Evolutionary conservation across 1,140 invertebrate genomes (phyloP).

Genomic region (Steinernema feltiae): DNA sequence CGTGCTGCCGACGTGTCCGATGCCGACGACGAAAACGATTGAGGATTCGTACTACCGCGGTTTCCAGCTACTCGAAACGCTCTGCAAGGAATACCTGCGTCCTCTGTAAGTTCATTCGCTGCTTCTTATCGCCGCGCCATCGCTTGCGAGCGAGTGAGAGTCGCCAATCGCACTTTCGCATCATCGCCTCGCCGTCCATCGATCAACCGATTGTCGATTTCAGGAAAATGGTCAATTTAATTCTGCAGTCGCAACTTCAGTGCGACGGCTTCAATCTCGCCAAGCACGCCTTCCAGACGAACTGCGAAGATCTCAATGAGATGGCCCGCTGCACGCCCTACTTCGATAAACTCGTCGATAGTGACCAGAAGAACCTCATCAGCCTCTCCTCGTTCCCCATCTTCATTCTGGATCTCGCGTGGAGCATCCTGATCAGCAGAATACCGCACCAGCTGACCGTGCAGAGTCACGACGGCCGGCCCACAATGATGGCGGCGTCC

Average conservation of each 20-base stretch:
- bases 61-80: neutral
- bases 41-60: conserved; percentile 12
- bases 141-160: no score
- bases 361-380: conserved; percentile 17
- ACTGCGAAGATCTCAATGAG: neutral
- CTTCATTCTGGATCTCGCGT: conserved; percentile 18
- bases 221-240: neutral
- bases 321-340: conserved; percentile 12
- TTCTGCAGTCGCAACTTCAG: neutral
- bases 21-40: conserved; percentile 35
- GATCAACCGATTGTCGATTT: neutral
- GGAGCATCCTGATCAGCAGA: neutral
- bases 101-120: neutral
- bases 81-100: neutral
- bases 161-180: no score
- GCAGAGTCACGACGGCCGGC: neutral
- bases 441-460: conserved; percentile 1
- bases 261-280: neutral
- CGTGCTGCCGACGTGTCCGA: conserved; percentile 33
- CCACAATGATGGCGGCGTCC: neutral
- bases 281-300: neutral
- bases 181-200: neutral
- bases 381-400: neutral
- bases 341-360: conserved; percentile 13
- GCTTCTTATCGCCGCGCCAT: no score